These are phyloP conservation scores for Eretmochelys imbricata DNA, from an alignment of 2,113 vertebrate species.

Conservation along the genomic window DNA sequence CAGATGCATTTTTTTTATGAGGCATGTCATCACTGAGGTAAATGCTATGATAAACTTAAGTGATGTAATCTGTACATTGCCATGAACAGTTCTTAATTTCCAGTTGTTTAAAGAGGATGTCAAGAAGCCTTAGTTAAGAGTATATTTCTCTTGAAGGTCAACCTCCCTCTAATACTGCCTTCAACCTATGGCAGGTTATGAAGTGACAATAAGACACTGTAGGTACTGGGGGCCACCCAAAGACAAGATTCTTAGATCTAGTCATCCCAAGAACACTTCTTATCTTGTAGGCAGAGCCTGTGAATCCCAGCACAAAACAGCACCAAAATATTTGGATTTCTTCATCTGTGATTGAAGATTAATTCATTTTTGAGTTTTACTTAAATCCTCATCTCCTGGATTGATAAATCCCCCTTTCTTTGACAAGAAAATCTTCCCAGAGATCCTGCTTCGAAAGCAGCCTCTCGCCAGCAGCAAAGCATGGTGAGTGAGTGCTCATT, in stretches of 20 bases:
- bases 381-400: neutral
- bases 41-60: neutral
- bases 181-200: neutral
- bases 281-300: neutral
- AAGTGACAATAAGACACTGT: neutral
- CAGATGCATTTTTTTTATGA: neutral
- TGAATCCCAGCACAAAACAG: neutral
- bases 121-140: neutral
- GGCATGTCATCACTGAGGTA: neutral
- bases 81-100: neutral
- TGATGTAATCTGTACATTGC: neutral
- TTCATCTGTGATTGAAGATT: rapidly evolving
- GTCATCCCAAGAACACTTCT: neutral
- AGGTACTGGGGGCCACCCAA: neutral
- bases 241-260: neutral
- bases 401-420: neutral
- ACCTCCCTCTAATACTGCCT: neutral
- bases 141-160: neutral
- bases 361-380: conserved; percentile 2
- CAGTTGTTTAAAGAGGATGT: neutral
- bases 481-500: neutral
- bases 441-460: neutral
- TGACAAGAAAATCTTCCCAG: neutral
- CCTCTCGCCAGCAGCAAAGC: neutral
- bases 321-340: neutral